Evolutionary conservation across 2,888 invertebrate species (phyloP).

Genomic region (Macroteleia sp.): DNA sequence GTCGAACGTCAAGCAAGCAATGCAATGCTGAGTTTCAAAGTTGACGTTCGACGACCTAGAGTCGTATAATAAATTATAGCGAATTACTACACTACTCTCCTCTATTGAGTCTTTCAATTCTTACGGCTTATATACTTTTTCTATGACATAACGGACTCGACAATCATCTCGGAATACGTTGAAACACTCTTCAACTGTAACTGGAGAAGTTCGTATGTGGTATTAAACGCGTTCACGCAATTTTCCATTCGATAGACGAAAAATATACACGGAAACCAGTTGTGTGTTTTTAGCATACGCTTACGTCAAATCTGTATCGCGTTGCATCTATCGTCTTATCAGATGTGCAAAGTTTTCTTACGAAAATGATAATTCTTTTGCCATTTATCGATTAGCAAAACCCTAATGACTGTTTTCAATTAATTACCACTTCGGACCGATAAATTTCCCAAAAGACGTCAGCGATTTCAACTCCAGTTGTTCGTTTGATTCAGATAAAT

Average conservation of each 20-base stretch:
- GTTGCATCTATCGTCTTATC: too few species aligned
- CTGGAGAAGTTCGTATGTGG: constrained; percentile 24
- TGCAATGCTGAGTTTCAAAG: constrained; percentile 7
- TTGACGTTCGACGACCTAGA: constrained; percentile 34
- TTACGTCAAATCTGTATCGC: background rate
- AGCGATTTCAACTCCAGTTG: too few species aligned
- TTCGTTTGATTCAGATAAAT: too few species aligned
- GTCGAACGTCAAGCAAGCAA: background rate
- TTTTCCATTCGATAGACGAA: too few species aligned
- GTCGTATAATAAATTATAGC: constrained; percentile 47
- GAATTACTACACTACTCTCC: constrained; percentile 41
- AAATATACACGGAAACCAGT: constrained; percentile 34
- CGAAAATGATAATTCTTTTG: too few species aligned
- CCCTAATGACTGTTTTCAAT: too few species aligned
- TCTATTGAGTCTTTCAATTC: constrained; percentile 60
- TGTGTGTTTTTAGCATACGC: constrained; percentile 6
- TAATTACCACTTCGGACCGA: too few species aligned
- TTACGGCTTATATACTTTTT: constrained; percentile 56
- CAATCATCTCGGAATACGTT: constrained; percentile 52
- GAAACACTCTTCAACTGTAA: constrained; percentile 46
- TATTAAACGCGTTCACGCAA: constrained; percentile 32
- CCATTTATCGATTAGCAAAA: too few species aligned
- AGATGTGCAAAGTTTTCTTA: too few species aligned
- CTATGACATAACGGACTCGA: constrained; percentile 60
- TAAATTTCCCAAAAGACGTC: too few species aligned